Evolutionary conservation across 2,113 vertebrate species (phyloP).

Genomic region (Platichthys flesus): DNA sequence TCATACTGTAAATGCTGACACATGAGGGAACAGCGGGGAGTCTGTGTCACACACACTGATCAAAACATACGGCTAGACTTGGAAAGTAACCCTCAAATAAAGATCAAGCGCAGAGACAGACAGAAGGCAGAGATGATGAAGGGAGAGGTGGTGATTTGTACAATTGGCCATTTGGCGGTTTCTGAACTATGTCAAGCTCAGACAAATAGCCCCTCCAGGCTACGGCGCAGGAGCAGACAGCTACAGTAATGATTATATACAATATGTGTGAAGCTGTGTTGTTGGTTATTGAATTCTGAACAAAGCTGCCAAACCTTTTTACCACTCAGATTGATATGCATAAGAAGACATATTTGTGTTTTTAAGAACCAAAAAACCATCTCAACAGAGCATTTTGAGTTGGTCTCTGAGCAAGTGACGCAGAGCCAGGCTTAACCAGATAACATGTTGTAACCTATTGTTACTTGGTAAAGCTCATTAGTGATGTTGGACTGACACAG

Average conservation of each 20-base stretch:
- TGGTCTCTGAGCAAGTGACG: not conserved
- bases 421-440: no score
- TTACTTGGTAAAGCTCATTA: no score
- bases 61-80: constrained; percentile 33
- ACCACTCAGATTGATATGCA: not conserved
- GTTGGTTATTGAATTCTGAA: not conserved
- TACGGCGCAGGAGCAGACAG: not conserved
- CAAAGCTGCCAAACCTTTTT: not conserved
- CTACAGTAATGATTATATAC: not conserved
- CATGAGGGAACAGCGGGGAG: constrained; percentile 15
- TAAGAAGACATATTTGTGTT: not conserved
- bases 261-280: not conserved
- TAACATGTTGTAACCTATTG: no score
- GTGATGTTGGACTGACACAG: no score
- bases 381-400: not conserved
- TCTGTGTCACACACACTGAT: constrained; percentile 28
- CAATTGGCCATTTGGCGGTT: not conserved
- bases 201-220: not conserved
- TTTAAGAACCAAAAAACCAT: not conserved
- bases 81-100: constrained; percentile 7
- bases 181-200: not conserved
- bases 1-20: constrained; percentile 38
- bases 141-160: constrained; percentile 15
- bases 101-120: constrained; percentile 9
- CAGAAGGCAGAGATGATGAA: not conserved